Evolutionary conservation across 2,888 invertebrate genomes (phyloP).

Genomic region (Eugnorisma glareosa): DNA sequence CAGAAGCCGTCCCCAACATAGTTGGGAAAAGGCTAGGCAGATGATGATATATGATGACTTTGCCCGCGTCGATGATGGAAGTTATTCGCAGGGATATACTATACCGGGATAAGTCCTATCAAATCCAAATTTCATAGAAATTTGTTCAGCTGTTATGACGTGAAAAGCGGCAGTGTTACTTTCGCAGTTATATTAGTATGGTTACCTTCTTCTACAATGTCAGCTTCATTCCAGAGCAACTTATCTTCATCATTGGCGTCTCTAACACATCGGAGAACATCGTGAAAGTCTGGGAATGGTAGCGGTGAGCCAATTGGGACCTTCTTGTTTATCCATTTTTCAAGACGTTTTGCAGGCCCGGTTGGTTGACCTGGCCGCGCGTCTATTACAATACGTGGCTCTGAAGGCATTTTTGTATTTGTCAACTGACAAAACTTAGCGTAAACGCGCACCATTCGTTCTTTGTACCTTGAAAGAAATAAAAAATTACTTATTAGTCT

Average conservation of each 20-base stretch:
- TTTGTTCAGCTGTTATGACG: background rate
- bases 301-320: constrained; percentile 84
- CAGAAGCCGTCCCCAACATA: too few relatives aligned
- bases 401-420: constrained; percentile 88
- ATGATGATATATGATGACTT: background rate
- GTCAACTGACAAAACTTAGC: constrained; percentile 92
- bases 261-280: constrained; percentile 85
- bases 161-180: background rate
- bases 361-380: constrained; percentile 80
- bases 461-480: constrained; percentile 82
- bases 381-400: constrained; percentile 82
- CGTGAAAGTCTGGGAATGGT: constrained; percentile 90
- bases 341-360: constrained; percentile 84
- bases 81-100: background rate
- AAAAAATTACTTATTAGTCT: too few relatives aligned
- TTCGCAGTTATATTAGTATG: background rate
- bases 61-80: background rate
- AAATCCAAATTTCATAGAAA: background rate
- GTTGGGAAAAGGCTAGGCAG: too few relatives aligned
- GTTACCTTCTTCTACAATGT: constrained; percentile 87
- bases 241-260: constrained; percentile 84
- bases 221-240: constrained; percentile 84
- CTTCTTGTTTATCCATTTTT: constrained; percentile 85
- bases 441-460: constrained; percentile 86
- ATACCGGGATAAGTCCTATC: background rate